Base-by-base conservation (phyloP, 1,140 invertebrate species). In the Sesamia nonagrioides region DNA sequence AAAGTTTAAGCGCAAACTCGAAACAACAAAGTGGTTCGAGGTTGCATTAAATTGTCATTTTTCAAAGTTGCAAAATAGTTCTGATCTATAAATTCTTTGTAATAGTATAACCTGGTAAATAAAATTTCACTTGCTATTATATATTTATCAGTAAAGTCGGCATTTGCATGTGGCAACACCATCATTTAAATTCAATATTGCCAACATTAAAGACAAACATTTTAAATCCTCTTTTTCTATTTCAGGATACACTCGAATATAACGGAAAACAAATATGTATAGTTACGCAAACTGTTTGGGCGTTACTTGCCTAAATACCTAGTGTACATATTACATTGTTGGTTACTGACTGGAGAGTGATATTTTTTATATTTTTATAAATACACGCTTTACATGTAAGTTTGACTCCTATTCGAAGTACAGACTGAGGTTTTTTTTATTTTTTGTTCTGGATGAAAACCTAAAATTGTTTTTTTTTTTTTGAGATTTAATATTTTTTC, bases 241-340 rank as follows among this genome's bases (percentile, higher is more conserved):
- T 92, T 82, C 91, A 94, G 93, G 91, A 90, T 91, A 90, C 88
- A 88, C 89, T 94, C 84, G 91, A 93, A 92, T 92, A 90, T 93
- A 92, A 94, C 50, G 93, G 93, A 81, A 78, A 92, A 81, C 77
- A 93, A 78, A 93, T 93, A 83, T 88, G 84, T 69, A 85, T 94
- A 56, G 90, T 94, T 56, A 91, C 91, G 54, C 87, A 91, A 88
- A 92, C 91, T 2, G 91, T 94, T 15, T 92, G 87, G 89, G 90
- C 89, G 5, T 84, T 94, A 37, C 87, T 94, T 7, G 91, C 90
- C 60, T 93, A 92, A 82, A 93, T 7, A 91, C 90, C 60, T 93
- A 92, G 83, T 33, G 17, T 72, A 68, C 63, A 75, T 80, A 77
- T 21, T 63, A 77, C n/a, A 45, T 45, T 77, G 66, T 56, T 37